Percentiles rank a stretch among this genome's conserved stretches.
These are phyloP conservation scores for Sminthurinus aureus DNA, from an alignment of 2,888 invertebrate genomes.

Conservation along the genomic window DNA sequence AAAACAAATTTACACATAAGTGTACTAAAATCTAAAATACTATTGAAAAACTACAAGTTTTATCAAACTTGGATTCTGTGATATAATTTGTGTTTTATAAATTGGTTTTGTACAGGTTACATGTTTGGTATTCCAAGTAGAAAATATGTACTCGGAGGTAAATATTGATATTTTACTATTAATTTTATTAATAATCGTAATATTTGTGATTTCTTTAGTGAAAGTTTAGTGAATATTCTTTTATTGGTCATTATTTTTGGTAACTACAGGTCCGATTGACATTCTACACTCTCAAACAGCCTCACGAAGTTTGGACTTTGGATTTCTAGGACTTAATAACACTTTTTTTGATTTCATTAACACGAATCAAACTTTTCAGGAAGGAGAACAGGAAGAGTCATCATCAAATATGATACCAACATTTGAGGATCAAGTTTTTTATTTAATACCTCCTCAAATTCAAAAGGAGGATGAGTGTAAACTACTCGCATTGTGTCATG, in stretches of 20 bases:
- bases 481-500: constrained; percentile 30
- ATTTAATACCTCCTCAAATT: constrained; percentile 19
- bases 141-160: constrained; percentile 57
- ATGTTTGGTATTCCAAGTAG: constrained; percentile 59
- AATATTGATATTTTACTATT: no score
- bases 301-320: constrained; percentile 22
- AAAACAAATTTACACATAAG: neutral
- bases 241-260: no score
- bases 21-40: neutral
- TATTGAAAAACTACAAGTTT: neutral
- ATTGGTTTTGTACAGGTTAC: constrained; percentile 46
- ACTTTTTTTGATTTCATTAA: neutral
- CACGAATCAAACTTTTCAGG: neutral
- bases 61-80: neutral
- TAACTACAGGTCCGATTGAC: no score
- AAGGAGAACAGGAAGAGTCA: no score
- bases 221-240: no score
- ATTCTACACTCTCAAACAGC: constrained; percentile 6
- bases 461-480: constrained; percentile 10
- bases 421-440: constrained; percentile 32
- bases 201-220: no score
- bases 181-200: no score
- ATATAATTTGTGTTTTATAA: no score
- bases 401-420: neutral
- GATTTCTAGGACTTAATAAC: neutral